Percentiles rank a stretch among this genome's conserved stretches.
These are phyloP conservation scores for Ancistrus triradiatus DNA, from an alignment of 2,113 vertebrate genomes.

Conservation along the genomic window DNA sequence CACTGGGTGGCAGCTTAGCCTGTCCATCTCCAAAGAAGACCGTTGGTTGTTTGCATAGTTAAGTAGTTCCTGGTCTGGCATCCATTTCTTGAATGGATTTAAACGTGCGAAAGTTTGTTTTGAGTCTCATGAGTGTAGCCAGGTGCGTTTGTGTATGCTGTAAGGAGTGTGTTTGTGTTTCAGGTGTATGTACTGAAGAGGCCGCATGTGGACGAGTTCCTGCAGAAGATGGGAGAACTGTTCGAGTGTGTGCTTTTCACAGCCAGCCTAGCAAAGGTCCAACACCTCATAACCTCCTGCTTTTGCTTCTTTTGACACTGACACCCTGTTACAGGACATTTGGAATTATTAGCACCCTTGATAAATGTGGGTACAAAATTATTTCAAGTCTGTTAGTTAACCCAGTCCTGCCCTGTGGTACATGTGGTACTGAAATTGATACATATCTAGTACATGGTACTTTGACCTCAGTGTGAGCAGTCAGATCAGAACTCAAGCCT, in stretches of 20 bases:
- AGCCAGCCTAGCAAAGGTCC: slow-evolving; percentile 95
- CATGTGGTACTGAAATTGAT: neutral
- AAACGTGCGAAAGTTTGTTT: neutral
- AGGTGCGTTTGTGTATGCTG: neutral
- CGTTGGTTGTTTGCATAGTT: neutral
- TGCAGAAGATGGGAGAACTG: slow-evolving; percentile 96
- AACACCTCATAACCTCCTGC: slow-evolving; percentile 45
- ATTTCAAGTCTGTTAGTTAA: too few species aligned
- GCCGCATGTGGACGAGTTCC: slow-evolving; percentile 94
- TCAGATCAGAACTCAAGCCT: too few species aligned
- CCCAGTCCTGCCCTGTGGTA: too few species aligned
- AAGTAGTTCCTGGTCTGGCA: neutral
- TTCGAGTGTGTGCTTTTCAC: slow-evolving; percentile 98
- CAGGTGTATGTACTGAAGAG: slow-evolving; percentile 97
- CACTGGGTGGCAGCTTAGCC: slow-evolving; percentile 73
- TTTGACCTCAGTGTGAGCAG: too few species aligned
- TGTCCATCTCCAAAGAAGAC: neutral
- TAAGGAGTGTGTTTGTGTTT: slow-evolving; percentile 23
- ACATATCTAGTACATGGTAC: too few species aligned
- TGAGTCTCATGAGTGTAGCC: too few species aligned
- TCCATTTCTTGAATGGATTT: neutral
- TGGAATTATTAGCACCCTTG: too few species aligned
- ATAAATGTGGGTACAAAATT: too few species aligned
- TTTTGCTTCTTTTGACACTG: too few species aligned
- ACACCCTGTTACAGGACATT: too few species aligned